Evolutionary conservation across 2,113 vertebrate genomes (phyloP).

Genomic region (Thinocorus orbignyianus): DNA sequence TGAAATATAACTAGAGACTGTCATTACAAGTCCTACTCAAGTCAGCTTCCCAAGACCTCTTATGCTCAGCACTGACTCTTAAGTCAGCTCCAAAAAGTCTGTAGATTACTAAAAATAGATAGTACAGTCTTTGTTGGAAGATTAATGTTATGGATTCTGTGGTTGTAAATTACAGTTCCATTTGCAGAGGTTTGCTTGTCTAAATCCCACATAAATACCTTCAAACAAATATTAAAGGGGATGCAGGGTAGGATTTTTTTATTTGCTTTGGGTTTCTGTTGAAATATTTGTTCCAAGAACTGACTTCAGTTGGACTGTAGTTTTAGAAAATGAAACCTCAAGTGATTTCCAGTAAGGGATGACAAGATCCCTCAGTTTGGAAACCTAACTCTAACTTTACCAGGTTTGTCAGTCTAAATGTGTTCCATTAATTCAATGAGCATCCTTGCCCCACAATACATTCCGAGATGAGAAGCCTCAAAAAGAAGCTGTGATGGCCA

Average conservation of each 20-base stretch:
- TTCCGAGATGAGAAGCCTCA: background rate
- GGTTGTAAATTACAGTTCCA: constrained; percentile 16
- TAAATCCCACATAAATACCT: background rate
- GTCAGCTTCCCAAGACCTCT: constrained; percentile 53
- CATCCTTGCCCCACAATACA: background rate
- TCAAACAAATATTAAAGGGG: background rate
- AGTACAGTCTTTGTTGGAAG: background rate
- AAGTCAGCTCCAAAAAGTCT: constrained; percentile 22
- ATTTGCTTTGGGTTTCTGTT: background rate
- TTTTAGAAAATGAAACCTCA: background rate
- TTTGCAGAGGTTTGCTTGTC: constrained; percentile 37
- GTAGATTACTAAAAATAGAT: constrained; percentile 60
- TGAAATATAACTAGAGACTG: constrained; percentile 55
- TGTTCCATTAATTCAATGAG: background rate
- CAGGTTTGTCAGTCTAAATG: background rate
- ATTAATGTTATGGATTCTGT: background rate
- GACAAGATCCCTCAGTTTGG: background rate
- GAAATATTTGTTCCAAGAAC: background rate
- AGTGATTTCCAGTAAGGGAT: background rate
- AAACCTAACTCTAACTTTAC: background rate
- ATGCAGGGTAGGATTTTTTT: rapidly evolving
- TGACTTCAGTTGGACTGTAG: background rate
- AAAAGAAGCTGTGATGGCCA: background rate
- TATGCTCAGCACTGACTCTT: constrained; percentile 4
- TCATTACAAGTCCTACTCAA: background rate